phyloP scores from a whole-genome alignment of 2,888 invertebrate genomes.

The Spisula subtruncata region DNA sequence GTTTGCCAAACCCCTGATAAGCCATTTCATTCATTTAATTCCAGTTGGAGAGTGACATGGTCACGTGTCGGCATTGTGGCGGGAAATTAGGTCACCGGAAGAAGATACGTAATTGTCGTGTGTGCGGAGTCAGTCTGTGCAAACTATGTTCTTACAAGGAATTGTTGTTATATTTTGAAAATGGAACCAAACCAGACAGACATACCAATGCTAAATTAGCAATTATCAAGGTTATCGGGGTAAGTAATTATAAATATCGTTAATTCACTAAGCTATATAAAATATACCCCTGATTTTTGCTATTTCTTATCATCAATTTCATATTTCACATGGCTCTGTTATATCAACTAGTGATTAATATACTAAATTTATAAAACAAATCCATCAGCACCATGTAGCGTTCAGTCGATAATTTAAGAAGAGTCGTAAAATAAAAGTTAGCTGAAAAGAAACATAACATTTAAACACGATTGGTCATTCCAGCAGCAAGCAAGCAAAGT shows the following conservation, averaged over 20 bases:
- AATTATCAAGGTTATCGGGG: conserved; percentile 31
- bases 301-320: too few species aligned
- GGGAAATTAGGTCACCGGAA: conserved; percentile 44
- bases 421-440: too few species aligned
- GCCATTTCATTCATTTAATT: not conserved
- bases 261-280: not conserved
- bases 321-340: too few species aligned
- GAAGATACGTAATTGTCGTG: conserved; percentile 61
- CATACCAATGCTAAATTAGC: not conserved
- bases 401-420: too few species aligned
- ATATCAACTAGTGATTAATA: too few species aligned
- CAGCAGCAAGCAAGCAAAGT: too few species aligned
- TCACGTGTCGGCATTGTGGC: conserved; percentile 55
- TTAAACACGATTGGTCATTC: too few species aligned
- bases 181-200: not conserved
- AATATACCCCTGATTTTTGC: too few species aligned
- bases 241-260: conserved; percentile 21
- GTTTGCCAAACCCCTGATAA: too few species aligned
- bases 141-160: conserved; percentile 59
- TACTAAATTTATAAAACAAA: too few species aligned
- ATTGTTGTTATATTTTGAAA: conserved; percentile 52
- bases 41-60: conserved; percentile 57
- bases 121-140: conserved; percentile 65
- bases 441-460: too few species aligned
- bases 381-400: too few species aligned